A percentile compares a stretch with the other conserved stretches of the same genome.
Conservation (phyloP, 2,888 invertebrate genomes). For the Drosophila meridionalis region DNA sequence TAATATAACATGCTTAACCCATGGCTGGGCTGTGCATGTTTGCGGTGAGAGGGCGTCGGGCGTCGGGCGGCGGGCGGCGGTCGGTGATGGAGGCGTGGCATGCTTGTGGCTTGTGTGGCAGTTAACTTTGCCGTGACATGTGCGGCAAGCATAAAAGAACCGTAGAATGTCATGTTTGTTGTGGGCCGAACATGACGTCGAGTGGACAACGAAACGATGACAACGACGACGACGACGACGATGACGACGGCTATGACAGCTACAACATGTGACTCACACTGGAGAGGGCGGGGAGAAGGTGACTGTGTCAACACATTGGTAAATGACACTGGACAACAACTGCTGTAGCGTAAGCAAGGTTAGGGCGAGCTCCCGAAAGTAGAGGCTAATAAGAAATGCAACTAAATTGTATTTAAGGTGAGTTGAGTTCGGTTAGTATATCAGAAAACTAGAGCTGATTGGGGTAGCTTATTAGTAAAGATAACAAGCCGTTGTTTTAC, state of each 20-base stretch:
- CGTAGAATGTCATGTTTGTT: conserved; percentile 79
- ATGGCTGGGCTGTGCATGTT: conserved; percentile 25
- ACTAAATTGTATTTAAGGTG: not conserved
- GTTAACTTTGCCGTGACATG: conserved; percentile 78
- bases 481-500: not conserved
- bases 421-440: not conserved
- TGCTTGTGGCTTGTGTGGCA: conserved; percentile 48
- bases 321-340: conserved; percentile 56
- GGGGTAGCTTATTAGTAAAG: not conserved
- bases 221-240: conserved; percentile 18
- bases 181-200: conserved; percentile 76
- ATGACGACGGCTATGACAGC: conserved; percentile 35
- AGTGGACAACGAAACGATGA: conserved; percentile 57
- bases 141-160: conserved; percentile 77
- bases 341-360: conserved; percentile 3
- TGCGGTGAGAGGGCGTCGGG: conserved; percentile 2
- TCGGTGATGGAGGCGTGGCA: not conserved
- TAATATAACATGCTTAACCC: conserved; percentile 61
- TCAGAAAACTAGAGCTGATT: not conserved
- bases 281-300: conserved; percentile 19
- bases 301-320: conserved; percentile 69
- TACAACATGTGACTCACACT: conserved; percentile 64
- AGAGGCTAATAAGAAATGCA: not conserved
- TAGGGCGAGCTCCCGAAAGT: conserved; percentile 4
- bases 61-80: not conserved